These are phyloP conservation scores for Lampris incognitus DNA, from an alignment of 2,113 vertebrate genomes.

Conservation along the genomic window DNA sequence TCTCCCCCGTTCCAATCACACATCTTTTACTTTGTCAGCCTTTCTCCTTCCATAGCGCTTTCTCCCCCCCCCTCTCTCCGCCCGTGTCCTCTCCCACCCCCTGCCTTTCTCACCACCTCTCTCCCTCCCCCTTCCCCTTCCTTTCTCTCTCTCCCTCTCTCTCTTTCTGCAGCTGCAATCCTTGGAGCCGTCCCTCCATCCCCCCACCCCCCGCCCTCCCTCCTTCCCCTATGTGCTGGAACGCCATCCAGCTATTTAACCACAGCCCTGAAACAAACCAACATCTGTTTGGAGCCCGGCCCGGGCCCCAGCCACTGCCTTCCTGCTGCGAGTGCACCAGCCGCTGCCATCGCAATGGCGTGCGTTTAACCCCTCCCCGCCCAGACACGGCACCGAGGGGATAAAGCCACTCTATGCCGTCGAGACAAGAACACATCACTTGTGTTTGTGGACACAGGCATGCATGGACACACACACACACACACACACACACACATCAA, in stretches of 20 bases:
- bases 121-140: constrained; percentile 33
- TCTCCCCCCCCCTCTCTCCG: constrained; percentile 47
- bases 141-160: constrained; percentile 52
- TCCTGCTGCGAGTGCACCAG: constrained; percentile 79
- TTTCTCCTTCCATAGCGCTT: constrained; percentile 81
- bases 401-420: neutral
- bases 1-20: constrained; percentile 30
- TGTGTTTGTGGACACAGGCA: neutral
- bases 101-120: neutral
- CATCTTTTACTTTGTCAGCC: constrained; percentile 45
- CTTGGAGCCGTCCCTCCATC: constrained; percentile 80
- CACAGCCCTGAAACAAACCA: constrained; percentile 90
- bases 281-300: constrained; percentile 92
- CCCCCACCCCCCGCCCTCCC: constrained; percentile 78
- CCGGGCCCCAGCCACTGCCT: constrained; percentile 82
- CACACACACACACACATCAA: neutral
- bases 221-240: constrained; percentile 85
- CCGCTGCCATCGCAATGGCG: constrained; percentile 30
- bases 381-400: constrained; percentile 13
- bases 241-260: constrained; percentile 90
- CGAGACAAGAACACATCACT: neutral
- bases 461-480: neutral
- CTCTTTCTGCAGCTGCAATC: constrained; percentile 87
- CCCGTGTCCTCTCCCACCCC: constrained; percentile 41
- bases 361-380: constrained; percentile 56